Evolutionary conservation across 2,888 invertebrate species (phyloP).

Genomic region (Tachina fera): DNA sequence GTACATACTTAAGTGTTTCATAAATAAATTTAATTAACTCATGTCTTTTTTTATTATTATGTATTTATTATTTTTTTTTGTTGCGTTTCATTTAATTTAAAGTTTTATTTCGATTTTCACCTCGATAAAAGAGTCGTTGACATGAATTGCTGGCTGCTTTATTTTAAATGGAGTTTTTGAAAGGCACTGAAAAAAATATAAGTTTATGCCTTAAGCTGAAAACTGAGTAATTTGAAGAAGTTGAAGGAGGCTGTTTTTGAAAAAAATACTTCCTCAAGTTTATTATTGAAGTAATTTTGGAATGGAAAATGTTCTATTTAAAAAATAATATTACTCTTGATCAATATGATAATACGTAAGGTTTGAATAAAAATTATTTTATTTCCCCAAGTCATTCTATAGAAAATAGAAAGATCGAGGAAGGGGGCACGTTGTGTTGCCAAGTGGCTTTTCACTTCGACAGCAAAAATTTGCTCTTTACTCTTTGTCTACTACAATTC

Average conservation of each 20-base stretch:
- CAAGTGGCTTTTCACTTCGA: no score
- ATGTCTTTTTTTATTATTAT: slow-evolving; percentile 18
- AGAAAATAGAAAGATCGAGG: no score
- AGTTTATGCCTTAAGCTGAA: neutral
- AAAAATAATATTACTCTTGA: neutral
- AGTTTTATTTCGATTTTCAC: slow-evolving; percentile 71
- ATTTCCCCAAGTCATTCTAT: no score
- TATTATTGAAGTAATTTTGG: neutral
- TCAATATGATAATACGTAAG: neutral
- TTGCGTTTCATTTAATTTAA: slow-evolving; percentile 30
- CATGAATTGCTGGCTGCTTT: slow-evolving; percentile 11
- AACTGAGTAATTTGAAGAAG: neutral
- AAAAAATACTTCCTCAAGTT: slow-evolving; percentile 9
- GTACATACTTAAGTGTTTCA: slow-evolving; percentile 55
- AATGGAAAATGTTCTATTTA: neutral
- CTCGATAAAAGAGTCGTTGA: slow-evolving; percentile 67
- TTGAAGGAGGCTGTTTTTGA: neutral
- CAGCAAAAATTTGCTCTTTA: no score
- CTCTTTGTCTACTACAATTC: no score
- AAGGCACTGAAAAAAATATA: neutral
- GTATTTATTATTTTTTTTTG: slow-evolving; percentile 12
- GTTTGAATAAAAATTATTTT: no score
- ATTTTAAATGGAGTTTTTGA: slow-evolving; percentile 10
- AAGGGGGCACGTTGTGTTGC: no score
- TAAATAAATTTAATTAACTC: slow-evolving; percentile 59